Base-by-base conservation (phyloP, 2,888 invertebrate genomes). In the Dryadula phaetusa region DNA sequence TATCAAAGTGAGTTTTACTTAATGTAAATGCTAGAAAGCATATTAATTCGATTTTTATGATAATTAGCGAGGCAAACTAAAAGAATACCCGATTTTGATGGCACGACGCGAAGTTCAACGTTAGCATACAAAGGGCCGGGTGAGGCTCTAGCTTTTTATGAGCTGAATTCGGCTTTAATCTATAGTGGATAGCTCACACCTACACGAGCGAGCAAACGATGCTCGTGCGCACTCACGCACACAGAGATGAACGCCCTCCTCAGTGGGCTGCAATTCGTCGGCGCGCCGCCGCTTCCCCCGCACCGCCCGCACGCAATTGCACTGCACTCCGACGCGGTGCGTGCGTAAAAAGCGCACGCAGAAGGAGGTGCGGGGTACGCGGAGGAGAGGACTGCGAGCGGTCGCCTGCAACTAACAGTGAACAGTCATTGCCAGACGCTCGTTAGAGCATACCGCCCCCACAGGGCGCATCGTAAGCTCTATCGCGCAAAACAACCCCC, bases 281-380 rank as follows among this genome's bases (percentile, higher is more conserved):
- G 81, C 73, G 69, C 73, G 62, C 73, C 72, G 72, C 85, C 83
- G 83, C 84, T 74, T 80, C 76, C 79, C 74, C 81, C 80, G 82
- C 75, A 81, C 75, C 83, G 76, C 83, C 87, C 89, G 87, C 88
- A 85, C 90, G 90, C 92, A 92, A 92, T 92, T 92, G 91, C 92
- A 91, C 87, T 92, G 91, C 91, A 90, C 89, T 89, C 82, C 82
- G 81, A 82, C 70, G 85, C 84, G 84, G 82, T 85, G 85, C 85
- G 87, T 90, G 92, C 91, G 91, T 91, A 92, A 91, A 92, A 92
- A 92, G 91, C 92, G 92, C 92, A 92, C 88, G 89, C 88, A 84
- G 85, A 87, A 84, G 85, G 87, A 86, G 83, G 86, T 67, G 88
- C 82, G 87, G 85, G 86, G 86, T 76, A 81, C 76, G 83, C 77